phyloP scores from a whole-genome alignment of 2,888 invertebrate species.

The Neria commutata region DNA sequence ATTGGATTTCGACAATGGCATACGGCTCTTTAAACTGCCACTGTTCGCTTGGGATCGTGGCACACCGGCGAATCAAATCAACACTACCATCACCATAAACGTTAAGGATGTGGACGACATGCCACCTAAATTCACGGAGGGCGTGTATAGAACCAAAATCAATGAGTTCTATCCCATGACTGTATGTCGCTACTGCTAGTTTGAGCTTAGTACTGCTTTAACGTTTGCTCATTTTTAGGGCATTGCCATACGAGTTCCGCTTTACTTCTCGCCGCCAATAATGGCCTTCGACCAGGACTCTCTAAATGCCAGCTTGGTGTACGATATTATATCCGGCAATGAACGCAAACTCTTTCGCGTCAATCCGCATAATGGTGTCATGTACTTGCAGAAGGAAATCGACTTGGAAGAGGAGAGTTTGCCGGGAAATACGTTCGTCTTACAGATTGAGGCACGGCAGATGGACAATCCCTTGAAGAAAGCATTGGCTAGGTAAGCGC shows the following conservation, averaged over 20 bases:
- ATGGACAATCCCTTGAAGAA: constrained; percentile 78
- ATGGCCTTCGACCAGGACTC: constrained; percentile 83
- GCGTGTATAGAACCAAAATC: constrained; percentile 79
- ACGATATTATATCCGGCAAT: constrained; percentile 82
- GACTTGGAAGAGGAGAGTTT: constrained; percentile 78
- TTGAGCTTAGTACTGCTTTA: background rate
- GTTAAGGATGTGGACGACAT: constrained; percentile 83
- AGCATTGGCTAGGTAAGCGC: constrained; percentile 67
- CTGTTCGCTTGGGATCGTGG: constrained; percentile 85
- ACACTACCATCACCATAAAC: constrained; percentile 73
- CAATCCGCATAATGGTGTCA: constrained; percentile 74
- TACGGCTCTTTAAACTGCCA: constrained; percentile 74
- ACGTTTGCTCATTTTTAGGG: constrained; percentile 64
- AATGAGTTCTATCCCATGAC: constrained; percentile 83
- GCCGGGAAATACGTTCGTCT: constrained; percentile 75
- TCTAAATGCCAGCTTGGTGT: constrained; percentile 74
- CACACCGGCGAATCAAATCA: constrained; percentile 74
- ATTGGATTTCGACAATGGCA: constrained; percentile 82
- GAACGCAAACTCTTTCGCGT: constrained; percentile 78
- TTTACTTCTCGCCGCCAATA: constrained; percentile 75
- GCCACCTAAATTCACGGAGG: constrained; percentile 80
- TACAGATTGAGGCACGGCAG: constrained; percentile 81
- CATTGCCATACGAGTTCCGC: constrained; percentile 71
- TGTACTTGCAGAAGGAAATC: constrained; percentile 80
- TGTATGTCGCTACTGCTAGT: constrained; percentile 64